Evolutionary conservation across 1,140 invertebrate genomes (phyloP).

Genomic region (Lepidurus arcticus): DNA sequence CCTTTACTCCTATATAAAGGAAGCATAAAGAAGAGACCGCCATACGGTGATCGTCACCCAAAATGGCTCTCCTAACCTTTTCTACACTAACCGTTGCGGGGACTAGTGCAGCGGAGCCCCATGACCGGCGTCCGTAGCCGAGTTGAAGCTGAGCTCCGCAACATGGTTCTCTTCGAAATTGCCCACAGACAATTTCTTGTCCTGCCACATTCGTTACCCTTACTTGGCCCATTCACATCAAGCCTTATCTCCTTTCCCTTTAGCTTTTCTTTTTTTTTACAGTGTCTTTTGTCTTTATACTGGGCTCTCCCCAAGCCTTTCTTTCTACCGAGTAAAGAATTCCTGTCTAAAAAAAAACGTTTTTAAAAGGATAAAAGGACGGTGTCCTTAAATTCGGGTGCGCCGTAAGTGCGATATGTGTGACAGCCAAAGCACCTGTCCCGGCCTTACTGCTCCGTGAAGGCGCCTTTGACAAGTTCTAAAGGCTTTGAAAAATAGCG

Average conservation of each 20-base stretch:
- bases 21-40: background rate
- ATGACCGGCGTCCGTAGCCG: background rate
- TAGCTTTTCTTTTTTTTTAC: background rate
- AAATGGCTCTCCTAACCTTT: background rate
- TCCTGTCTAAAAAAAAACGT: background rate
- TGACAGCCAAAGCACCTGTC: background rate
- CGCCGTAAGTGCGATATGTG: background rate
- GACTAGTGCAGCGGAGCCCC: background rate
- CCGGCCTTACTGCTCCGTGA: too few species aligned
- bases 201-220: conserved; percentile 18
- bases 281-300: background rate
- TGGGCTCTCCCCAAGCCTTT: background rate
- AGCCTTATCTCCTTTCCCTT: background rate
- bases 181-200: conserved; percentile 21
- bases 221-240: background rate
- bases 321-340: background rate
- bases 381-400: background rate
- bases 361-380: background rate
- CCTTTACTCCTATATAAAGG: background rate
- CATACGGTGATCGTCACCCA: background rate
- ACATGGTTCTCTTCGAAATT: background rate
- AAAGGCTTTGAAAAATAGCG: too few species aligned
- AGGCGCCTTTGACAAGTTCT: too few species aligned
- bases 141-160: background rate
- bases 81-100: conserved; percentile 2